Percentiles rank a stretch among this genome's conserved stretches.
These are phyloP conservation scores for Rana temporaria DNA, from an alignment of 2,113 vertebrate genomes.

Conservation along the genomic window DNA sequence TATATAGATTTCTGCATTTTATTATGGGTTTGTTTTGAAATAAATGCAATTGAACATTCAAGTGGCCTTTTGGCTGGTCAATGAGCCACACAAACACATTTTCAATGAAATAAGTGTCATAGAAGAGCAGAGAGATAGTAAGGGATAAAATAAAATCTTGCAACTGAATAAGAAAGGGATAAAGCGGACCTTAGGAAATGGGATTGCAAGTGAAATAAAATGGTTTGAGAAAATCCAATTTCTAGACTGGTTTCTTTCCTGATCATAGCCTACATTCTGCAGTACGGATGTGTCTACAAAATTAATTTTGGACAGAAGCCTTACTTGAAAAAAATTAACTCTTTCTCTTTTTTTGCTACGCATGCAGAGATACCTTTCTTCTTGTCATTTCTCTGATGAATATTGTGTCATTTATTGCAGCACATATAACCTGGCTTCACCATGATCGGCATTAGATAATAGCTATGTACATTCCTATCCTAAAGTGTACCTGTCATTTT, in stretches of 20 bases:
- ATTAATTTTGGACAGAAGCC: neutral
- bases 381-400: no score
- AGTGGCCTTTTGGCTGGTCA: neutral
- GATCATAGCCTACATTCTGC: constrained; percentile 4
- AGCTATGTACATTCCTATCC: no score
- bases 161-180: constrained; percentile 32
- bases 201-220: constrained; percentile 25
- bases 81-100: neutral
- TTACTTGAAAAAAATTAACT: constrained; percentile 24
- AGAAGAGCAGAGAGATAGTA: constrained; percentile 3
- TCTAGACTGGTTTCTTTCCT: constrained; percentile 15
- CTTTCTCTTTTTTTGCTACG: neutral
- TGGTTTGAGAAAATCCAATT: constrained; percentile 45
- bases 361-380: no score
- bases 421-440: no score
- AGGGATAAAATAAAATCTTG: constrained; percentile 37
- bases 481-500: no score
- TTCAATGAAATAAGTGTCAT: constrained; percentile 28
- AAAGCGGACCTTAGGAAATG: constrained; percentile 27
- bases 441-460: no score
- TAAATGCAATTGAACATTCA: neutral
- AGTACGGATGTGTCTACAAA: neutral
- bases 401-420: no score
- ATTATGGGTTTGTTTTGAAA: neutral
- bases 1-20: no score